Base-by-base conservation (phyloP, 2,888 invertebrate genomes). In the Dascillus cervinus region DNA sequence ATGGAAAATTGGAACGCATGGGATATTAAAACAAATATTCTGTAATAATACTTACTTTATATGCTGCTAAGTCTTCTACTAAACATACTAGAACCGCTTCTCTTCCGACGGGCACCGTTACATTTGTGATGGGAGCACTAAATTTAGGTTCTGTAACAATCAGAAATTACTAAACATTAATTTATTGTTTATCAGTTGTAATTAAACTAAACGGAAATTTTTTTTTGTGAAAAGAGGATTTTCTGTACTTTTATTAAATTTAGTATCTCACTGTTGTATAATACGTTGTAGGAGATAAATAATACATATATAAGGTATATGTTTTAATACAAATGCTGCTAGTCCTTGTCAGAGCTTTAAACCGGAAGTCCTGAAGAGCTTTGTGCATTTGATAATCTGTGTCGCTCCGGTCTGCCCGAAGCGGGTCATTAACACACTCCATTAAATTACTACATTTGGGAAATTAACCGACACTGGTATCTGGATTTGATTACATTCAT, bases 61-160 rank as follows among this genome's bases (percentile, higher is more conserved):
- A 90, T 13, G 78, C 72, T 30, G 79, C 81, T 36, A 90, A 73
- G 62, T 88, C 86, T 62, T 89, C 82, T 5, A 90, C 89, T 24
- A 80, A 69, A 60, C 90, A 90, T 17, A 82, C 77, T 29, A 90
- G 71, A 29, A 82, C 74, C 3, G 87, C 89, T 65, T 89, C 89
- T 39, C 89, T 72, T 25, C 89, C 88, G 32, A 89, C 79, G n/a
- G 89, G 80, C 6, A 81, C 79, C 4, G 89, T 89, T 50, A 85
- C 82, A 67, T 90, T 90, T 46, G 76, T 68, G 54, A 90, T 87
- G 30, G 86, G 83, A 34, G 79, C 82, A 54, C 79, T 83, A 68
- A 89, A 89, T 52, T 82, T 82, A 4, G 87, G 87, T 67, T 78
- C 77, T 82, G 74, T 33, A 52, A 52, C 34, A 71, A 71, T 56